A percentile compares a stretch with the other conserved stretches of the same genome.
These are phyloP conservation scores for Agrochola macilenta DNA, from an alignment of 2,888 invertebrate species.

Conservation along the genomic window DNA sequence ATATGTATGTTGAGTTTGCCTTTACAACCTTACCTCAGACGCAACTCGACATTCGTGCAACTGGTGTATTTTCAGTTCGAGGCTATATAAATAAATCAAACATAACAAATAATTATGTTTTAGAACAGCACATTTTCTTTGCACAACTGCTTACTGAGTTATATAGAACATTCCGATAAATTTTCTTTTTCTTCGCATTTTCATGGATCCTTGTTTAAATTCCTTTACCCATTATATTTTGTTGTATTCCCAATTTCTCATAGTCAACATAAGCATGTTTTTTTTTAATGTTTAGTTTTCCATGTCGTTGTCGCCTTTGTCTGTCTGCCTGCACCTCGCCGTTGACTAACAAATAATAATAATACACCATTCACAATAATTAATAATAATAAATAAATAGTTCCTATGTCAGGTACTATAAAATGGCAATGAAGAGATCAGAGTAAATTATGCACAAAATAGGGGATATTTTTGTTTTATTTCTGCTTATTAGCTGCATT, in stretches of 20 bases:
- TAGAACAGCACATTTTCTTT: neutral
- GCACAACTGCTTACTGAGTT: neutral
- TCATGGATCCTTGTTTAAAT: neutral
- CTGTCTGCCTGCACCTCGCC: slow-evolving; percentile 78
- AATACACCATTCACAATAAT: slow-evolving; percentile 31
- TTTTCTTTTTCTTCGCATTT: neutral
- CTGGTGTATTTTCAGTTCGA: too few relatives aligned
- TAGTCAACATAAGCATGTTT: slow-evolving; percentile 49
- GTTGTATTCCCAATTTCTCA: slow-evolving; percentile 1
- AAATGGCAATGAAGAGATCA: slow-evolving; percentile 2
- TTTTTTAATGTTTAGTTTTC: slow-evolving; percentile 23
- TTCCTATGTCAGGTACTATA: slow-evolving; percentile 18
- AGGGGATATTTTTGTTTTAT: slow-evolving; percentile 1
- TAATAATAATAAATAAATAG: slow-evolving; percentile 21
- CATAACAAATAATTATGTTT: neutral
- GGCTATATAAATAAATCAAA: too few relatives aligned
- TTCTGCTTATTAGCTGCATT: slow-evolving; percentile 17
- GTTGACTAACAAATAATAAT: slow-evolving; percentile 68
- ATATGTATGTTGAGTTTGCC: too few relatives aligned
- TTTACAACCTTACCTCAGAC: too few relatives aligned
- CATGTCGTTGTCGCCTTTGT: slow-evolving; percentile 66
- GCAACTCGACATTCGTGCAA: too few relatives aligned
- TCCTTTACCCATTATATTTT: slow-evolving; percentile 12
- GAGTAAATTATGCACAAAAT: slow-evolving; percentile 18
- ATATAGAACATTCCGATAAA: neutral